Evolutionary conservation across 1,140 invertebrate species (phyloP).

Genomic region (Saccostrea glomerata): DNA sequence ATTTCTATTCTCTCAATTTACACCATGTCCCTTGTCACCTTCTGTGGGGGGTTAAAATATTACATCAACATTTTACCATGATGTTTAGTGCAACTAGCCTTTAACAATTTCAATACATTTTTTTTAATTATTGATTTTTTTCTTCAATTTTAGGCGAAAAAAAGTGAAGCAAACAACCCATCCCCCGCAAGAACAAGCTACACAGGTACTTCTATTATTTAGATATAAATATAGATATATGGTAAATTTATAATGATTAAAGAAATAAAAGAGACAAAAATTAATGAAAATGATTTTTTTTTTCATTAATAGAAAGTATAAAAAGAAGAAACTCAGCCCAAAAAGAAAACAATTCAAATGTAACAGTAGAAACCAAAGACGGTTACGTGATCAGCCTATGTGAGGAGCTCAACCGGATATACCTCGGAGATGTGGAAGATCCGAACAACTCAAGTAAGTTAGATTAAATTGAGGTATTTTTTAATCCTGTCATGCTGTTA

Average conservation of each 20-base stretch:
- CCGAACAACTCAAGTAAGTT: constrained; percentile 27
- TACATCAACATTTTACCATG: neutral
- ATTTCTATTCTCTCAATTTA: neutral
- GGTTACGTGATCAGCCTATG: constrained; percentile 22
- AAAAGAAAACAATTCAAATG: constrained; percentile 25
- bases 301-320: neutral
- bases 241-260: neutral
- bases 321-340: neutral
- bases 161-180: neutral
- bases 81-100: too few species aligned
- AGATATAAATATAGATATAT: neutral
- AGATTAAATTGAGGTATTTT: too few species aligned
- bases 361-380: constrained; percentile 41
- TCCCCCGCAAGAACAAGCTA: neutral
- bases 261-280: too few species aligned
- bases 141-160: neutral
- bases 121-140: neutral
- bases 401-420: constrained; percentile 16
- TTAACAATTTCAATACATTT: neutral
- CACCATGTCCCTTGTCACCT: neutral
- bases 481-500: too few species aligned
- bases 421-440: constrained; percentile 28
- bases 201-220: neutral
- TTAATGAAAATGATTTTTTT: neutral
- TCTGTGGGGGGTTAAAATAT: neutral